Conservation (phyloP, 2,797 vertebrate species). For the Chaetodon trifasciatus region DNA sequence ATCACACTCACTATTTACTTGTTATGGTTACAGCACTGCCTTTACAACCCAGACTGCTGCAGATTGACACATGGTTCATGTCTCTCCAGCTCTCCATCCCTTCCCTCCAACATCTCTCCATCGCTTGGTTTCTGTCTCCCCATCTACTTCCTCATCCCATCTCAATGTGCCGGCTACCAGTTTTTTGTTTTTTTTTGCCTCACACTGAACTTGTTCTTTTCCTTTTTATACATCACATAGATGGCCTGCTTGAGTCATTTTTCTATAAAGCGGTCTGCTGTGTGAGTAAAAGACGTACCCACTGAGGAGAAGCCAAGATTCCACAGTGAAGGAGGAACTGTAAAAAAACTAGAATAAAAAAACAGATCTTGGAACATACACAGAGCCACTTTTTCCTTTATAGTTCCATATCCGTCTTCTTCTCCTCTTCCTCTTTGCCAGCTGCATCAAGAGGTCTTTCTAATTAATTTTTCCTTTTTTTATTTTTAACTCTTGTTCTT, state of each 20-base stretch:
- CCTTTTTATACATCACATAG: constrained; percentile 25
- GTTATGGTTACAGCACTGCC: constrained; percentile 74
- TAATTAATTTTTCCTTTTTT: constrained; percentile 23
- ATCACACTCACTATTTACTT: constrained; percentile 73
- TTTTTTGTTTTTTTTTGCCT: not conserved
- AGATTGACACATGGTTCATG: constrained; percentile 53
- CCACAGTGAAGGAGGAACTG: constrained; percentile 67
- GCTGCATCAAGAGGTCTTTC: constrained; percentile 23
- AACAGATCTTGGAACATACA: constrained; percentile 40
- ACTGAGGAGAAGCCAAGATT: constrained; percentile 72
- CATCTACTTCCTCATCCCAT: constrained; percentile 28
- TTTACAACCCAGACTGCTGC: constrained; percentile 58
- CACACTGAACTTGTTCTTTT: constrained; percentile 5
- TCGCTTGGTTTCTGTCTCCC: constrained; percentile 2
- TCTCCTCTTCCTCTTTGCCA: constrained; percentile 49
- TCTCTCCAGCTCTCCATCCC: constrained; percentile 18
- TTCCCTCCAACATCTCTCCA: constrained; percentile 6
- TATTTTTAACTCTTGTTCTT: constrained; percentile 48
- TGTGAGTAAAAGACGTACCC: constrained; percentile 48
- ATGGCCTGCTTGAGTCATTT: constrained; percentile 69
- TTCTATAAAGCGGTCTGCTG: constrained; percentile 63
- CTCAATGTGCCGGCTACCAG: not conserved
- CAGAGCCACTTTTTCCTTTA: constrained; percentile 41
- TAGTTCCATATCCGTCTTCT: constrained; percentile 1
- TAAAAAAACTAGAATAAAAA: constrained; percentile 59